Base-by-base conservation (phyloP, 2,113 vertebrate genomes). In the Actenoides hombroni region DNA sequence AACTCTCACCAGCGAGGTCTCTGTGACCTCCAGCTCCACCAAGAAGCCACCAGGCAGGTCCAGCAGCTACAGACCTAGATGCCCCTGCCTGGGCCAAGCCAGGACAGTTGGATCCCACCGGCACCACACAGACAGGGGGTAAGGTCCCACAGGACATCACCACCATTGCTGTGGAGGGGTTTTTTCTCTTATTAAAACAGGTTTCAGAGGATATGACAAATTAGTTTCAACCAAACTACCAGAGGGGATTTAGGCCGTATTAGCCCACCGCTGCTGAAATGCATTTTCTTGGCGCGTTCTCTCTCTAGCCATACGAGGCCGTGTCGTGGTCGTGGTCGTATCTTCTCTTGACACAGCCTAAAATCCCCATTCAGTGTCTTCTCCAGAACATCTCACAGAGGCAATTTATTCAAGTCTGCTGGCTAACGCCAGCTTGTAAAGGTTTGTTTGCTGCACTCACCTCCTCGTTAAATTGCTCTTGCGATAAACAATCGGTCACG, bases 401-500 rank as follows among this genome's bases (percentile, higher is more conserved):
- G 23, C 21, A 11, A 24, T 11, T 49, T 49, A 49, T 49, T 49
- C 20, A 49, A 49, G 21, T 49, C 21, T 49, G 48, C 48, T 49
- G 48, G 48, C 48, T 13, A 24, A 24, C 48, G 21, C 48, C 48
- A 24, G 48, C 48, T 24, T 49, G 48, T 49, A 49, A 49, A 49
- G 48, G n/a, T 28, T 80, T 39, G 12, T 68, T 80, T 51, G 42
- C 56, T 77, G 74, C 39, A 98, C 98, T 98, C 70, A 99, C 99
- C 98, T 99, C 98, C 83, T 99, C 98, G 56, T 95, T 98, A 95
- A 99, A 99, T 86, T 99, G 99, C 76, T 99, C 99, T 93, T 99
- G 99, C 2, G 98, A 98, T 51, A 99, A 98, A 83, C 99, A 99
- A 87, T 99, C 99, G 6, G 81, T 98, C 95, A 99, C 40, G 2